A percentile compares a stretch with the other conserved stretches of the same genome.
Evolutionary conservation across 2,113 vertebrate genomes (phyloP).

Genomic region (Hiodon tergisus): DNA sequence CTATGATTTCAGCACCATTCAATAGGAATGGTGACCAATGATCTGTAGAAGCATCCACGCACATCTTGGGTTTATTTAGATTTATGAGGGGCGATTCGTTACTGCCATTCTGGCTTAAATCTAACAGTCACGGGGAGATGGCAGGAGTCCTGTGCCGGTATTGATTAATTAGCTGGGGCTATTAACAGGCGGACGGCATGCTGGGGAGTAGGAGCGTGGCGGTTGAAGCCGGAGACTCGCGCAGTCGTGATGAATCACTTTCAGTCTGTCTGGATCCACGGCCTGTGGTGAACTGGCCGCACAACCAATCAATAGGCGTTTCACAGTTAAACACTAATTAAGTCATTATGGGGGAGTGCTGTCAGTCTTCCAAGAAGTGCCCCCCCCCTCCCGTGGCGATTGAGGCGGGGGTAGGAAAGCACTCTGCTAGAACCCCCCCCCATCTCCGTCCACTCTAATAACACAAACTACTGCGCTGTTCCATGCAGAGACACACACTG

Average conservation of each 20-base stretch:
- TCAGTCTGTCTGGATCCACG: slow-evolving; percentile 19
- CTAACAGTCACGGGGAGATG: slow-evolving; percentile 10
- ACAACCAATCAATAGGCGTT: slow-evolving; percentile 47
- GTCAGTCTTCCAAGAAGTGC: slow-evolving; percentile 23
- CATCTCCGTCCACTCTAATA: slow-evolving; percentile 4
- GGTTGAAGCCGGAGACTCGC: not conserved
- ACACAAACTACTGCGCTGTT: slow-evolving; percentile 1
- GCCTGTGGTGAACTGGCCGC: slow-evolving; percentile 31
- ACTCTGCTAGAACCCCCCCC: slow-evolving; percentile 11
- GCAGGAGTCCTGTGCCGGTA: not conserved
- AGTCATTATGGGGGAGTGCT: slow-evolving; percentile 42
- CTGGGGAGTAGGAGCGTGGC: not conserved
- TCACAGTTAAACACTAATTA: slow-evolving; percentile 59
- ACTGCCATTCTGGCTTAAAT: slow-evolving; percentile 17
- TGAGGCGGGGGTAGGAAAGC: slow-evolving; percentile 3
- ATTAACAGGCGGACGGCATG: slow-evolving; percentile 17
- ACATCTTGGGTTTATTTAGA: slow-evolving; percentile 19
- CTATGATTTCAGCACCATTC: slow-evolving; percentile 3
- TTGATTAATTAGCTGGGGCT: slow-evolving; percentile 33
- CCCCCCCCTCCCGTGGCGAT: slow-evolving; percentile 5
- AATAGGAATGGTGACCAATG: not conserved
- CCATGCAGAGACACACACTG: slow-evolving; percentile 9
- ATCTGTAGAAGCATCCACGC: not conserved
- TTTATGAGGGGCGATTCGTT: slow-evolving; percentile 22
- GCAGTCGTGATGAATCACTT: slow-evolving; percentile 35